Evolutionary conservation across 2,888 invertebrate species (phyloP).

Genomic region (Andrena haemorrhoa): DNA sequence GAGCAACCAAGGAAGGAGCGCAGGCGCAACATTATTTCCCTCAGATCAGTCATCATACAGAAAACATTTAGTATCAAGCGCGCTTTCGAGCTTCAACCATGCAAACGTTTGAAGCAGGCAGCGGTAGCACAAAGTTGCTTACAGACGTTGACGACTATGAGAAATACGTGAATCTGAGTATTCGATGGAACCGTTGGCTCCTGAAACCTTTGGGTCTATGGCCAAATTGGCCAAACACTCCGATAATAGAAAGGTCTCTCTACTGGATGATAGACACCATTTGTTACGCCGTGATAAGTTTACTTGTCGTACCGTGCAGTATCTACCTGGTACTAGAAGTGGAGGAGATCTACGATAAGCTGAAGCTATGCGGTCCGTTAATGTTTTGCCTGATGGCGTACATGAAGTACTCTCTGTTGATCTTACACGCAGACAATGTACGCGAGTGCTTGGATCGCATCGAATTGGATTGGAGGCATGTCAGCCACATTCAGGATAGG

Average conservation of each 20-base stretch:
- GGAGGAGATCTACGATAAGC: constrained; percentile 16
- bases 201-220: constrained; percentile 75
- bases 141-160: neutral
- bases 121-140: accelerated
- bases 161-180: constrained; percentile 60
- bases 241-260: constrained; percentile 25
- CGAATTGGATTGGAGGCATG: constrained; percentile 67
- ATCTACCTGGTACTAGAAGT: constrained; percentile 61
- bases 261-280: constrained; percentile 45
- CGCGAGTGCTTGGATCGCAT: constrained; percentile 67
- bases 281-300: constrained; percentile 59
- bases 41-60: neutral
- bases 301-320: constrained; percentile 62
- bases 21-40: constrained; percentile 17
- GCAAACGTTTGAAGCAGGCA: neutral
- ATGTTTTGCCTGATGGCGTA: constrained; percentile 68
- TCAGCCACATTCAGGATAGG: constrained; percentile 46
- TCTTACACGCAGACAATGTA: constrained; percentile 54
- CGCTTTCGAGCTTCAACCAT: constrained; percentile 15
- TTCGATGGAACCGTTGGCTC: constrained; percentile 75
- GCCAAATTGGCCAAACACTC: constrained; percentile 54
- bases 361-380: constrained; percentile 68
- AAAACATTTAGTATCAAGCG: neutral
- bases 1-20: constrained; percentile 2
- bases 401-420: constrained; percentile 65